Percentiles rank a stretch among this genome's conserved stretches.
These are phyloP conservation scores for Sebastes steindachneri DNA, from an alignment of 2,797 vertebrate genomes.

Conservation along the genomic window DNA sequence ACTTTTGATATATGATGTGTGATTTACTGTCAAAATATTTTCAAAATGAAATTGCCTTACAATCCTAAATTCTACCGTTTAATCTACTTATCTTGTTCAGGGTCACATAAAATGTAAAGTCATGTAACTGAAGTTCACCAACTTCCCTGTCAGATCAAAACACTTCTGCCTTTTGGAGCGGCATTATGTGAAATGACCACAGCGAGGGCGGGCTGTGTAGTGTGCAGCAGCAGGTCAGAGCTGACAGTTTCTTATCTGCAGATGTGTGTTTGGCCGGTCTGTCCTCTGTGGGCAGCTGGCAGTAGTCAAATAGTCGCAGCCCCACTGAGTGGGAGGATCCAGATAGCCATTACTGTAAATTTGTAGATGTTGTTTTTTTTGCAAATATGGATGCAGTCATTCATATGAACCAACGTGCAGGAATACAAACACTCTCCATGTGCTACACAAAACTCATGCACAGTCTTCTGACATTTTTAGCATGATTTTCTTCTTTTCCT, in stretches of 20 bases:
- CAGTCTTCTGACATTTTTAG: conserved; percentile 10
- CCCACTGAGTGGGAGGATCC: conserved; percentile 19
- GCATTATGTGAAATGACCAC: conserved; percentile 4
- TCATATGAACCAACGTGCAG: conserved; percentile 6
- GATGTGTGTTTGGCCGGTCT: conserved; percentile 28
- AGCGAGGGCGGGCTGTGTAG: background rate
- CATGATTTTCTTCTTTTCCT: conserved; percentile 6
- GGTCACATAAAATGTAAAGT: background rate
- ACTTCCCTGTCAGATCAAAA: conserved; percentile 17
- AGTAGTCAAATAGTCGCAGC: conserved; percentile 47
- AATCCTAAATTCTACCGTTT: background rate
- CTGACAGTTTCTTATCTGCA: conserved; percentile 48
- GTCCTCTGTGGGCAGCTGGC: conserved; percentile 32
- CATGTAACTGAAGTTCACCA: background rate
- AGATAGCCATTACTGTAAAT: background rate
- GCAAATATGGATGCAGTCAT: background rate
- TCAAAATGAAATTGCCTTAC: background rate
- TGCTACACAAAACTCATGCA: background rate
- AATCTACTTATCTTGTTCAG: background rate
- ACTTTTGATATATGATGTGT: conserved; percentile 7
- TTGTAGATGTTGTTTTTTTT: background rate
- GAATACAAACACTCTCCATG: background rate
- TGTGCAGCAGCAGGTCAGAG: conserved; percentile 28
- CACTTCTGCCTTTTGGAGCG: conserved; percentile 32
- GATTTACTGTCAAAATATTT: background rate